phyloP scores from a whole-genome alignment of 2,113 vertebrate species.

The Centrocercus urophasianus region DNA sequence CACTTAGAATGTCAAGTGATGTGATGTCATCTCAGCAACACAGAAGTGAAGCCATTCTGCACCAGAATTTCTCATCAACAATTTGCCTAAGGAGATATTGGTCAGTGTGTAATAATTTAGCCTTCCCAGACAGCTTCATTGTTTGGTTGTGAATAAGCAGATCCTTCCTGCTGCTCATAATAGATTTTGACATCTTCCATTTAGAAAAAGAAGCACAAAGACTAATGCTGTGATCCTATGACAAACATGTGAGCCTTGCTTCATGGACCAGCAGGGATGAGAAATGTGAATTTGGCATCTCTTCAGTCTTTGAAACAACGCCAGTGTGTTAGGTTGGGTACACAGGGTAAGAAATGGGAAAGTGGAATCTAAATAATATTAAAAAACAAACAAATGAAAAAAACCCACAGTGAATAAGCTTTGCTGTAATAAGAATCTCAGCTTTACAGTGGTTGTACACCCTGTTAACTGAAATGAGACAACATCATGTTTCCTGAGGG shows the following conservation, averaged over 20 bases:
- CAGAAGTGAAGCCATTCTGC: background rate
- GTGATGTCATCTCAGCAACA: background rate
- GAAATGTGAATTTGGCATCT: slow-evolving; percentile 59
- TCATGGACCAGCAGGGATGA: slow-evolving; percentile 54
- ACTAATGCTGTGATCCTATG: slow-evolving; percentile 60
- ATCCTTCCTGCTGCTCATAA: slow-evolving; percentile 1
- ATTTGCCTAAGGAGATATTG: background rate
- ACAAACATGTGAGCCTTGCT: slow-evolving; percentile 46
- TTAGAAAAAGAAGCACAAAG: slow-evolving; percentile 59
- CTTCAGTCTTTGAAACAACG: slow-evolving; percentile 26
- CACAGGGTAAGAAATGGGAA: background rate
- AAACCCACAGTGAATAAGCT: background rate
- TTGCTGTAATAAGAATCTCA: slow-evolving; percentile 24
- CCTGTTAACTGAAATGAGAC: background rate
- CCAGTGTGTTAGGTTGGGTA: slow-evolving; percentile 18
- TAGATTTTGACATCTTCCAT: slow-evolving; percentile 55
- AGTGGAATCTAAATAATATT: slow-evolving; percentile 3
- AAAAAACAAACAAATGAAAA: background rate
- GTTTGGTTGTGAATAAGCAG: slow-evolving; percentile 27
- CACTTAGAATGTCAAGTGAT: background rate
- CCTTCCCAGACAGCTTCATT: background rate
- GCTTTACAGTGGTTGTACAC: background rate
- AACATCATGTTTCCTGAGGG: slow-evolving; percentile 1
- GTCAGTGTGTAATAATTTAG: background rate
- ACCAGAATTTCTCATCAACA: background rate